phyloP scores from a whole-genome alignment of 2,888 invertebrate species.

The Allygus modestus region DNA sequence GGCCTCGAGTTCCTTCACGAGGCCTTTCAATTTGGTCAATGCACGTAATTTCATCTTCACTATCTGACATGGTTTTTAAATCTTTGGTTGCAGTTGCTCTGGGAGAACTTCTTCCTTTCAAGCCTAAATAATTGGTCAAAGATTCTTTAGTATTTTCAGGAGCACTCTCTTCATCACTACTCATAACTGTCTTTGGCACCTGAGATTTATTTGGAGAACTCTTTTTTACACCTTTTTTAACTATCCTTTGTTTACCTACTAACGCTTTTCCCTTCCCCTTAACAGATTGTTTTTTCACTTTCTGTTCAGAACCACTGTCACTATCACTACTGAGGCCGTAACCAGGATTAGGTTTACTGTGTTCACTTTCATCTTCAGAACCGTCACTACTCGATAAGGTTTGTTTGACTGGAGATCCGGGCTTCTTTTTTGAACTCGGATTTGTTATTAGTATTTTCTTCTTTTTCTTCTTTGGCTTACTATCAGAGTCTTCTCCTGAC shows the following conservation, averaged over 20 bases:
- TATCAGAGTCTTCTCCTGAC: slow-evolving; percentile 20
- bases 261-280: slow-evolving; percentile 17
- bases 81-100: background rate
- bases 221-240: slow-evolving; percentile 13
- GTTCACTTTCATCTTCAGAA: slow-evolving; percentile 9
- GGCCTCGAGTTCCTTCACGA: background rate
- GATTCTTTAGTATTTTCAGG: slow-evolving; percentile 26
- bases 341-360: background rate
- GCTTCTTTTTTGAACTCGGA: background rate
- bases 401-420: background rate
- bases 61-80: slow-evolving; percentile 5
- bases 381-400: slow-evolving; percentile 32
- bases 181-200: background rate
- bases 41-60: slow-evolving; percentile 33
- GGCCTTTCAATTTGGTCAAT: background rate
- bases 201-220: background rate
- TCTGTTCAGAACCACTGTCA: slow-evolving; percentile 10
- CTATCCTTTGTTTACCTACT: slow-evolving; percentile 34
- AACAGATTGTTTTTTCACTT: slow-evolving; percentile 5
- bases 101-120: background rate
- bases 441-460: background rate
- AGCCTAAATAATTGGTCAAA: slow-evolving; percentile 37
- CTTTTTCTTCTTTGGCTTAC: slow-evolving; percentile 50
- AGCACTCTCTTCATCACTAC: slow-evolving; percentile 38
- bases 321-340: background rate